Conservation (phyloP, 1,140 invertebrate species). For the Aleiodes sp. region DNA sequence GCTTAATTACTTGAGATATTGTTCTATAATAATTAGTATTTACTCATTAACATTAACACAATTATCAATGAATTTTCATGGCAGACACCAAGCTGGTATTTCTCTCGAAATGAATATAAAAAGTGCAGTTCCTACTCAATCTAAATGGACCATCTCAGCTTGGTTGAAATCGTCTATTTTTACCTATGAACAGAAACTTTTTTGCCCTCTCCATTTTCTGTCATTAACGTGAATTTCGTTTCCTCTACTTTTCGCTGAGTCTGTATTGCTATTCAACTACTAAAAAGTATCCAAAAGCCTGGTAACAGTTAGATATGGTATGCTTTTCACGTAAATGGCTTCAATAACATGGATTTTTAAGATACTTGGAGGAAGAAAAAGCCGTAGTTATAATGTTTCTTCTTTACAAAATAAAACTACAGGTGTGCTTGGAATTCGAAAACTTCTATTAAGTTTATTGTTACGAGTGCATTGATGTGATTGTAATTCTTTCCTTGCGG, state of each 20-base stretch:
- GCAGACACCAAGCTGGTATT: background rate
- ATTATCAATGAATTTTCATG: background rate
- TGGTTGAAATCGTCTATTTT: too few species aligned
- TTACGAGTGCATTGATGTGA: conserved; percentile 33
- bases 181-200: conserved; percentile 14
- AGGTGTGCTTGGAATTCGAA: conserved; percentile 27
- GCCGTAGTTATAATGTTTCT: conserved; percentile 8
- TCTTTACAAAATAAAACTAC: background rate
- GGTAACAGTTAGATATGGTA: conserved; percentile 7
- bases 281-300: background rate
- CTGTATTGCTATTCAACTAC: background rate
- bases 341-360: conserved; percentile 12
- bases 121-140: background rate
- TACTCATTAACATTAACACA: background rate
- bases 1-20: background rate
- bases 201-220: background rate
- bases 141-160: background rate
- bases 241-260: background rate
- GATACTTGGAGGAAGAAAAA: background rate
- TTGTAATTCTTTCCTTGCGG: too few species aligned
- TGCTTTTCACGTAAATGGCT: conserved; percentile 12
- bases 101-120: background rate
- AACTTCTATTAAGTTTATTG: conserved; percentile 12
- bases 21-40: background rate
- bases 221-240: conserved; percentile 8